Evolutionary conservation across 1,140 invertebrate species (phyloP).

Genomic region (Dreissena rostriformis): DNA sequence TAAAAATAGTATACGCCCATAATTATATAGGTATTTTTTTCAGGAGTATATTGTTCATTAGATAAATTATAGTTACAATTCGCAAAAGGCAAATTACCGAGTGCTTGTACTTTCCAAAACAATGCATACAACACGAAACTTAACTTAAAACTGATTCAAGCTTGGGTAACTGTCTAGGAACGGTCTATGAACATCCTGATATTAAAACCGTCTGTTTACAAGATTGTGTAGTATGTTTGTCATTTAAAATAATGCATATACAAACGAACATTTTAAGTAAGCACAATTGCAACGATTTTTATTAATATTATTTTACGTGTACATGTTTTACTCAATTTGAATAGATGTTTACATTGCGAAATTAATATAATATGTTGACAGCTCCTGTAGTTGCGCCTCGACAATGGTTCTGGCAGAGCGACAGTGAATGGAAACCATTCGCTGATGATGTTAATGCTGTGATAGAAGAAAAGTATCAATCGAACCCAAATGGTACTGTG

Average conservation of each 20-base stretch:
- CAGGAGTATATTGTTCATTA: too few species aligned
- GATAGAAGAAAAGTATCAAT: constrained; percentile 8
- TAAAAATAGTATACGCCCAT: too few species aligned
- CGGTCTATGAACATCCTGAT: background rate
- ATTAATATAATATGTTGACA: background rate
- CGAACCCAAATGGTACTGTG: constrained; percentile 19
- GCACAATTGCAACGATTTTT: background rate
- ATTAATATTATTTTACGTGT: background rate
- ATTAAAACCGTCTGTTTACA: background rate
- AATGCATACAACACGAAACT: too few species aligned
- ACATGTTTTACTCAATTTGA: background rate
- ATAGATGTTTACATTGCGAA: background rate
- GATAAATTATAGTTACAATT: too few species aligned
- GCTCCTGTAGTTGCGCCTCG: background rate
- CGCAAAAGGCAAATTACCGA: too few species aligned
- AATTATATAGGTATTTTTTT: too few species aligned
- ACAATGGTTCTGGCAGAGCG: constrained; percentile 17
- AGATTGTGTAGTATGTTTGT: background rate
- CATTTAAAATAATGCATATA: background rate
- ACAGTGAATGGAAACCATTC: constrained; percentile 1
- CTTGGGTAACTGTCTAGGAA: too few species aligned
- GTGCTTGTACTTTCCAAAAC: too few species aligned
- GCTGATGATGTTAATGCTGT: background rate
- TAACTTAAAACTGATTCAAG: too few species aligned
- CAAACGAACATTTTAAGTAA: background rate